Percentiles rank a stretch among this genome's conserved stretches.
Conservation (phyloP, 2,888 invertebrate genomes). For the Eueremaeus valkanovi region DNA sequence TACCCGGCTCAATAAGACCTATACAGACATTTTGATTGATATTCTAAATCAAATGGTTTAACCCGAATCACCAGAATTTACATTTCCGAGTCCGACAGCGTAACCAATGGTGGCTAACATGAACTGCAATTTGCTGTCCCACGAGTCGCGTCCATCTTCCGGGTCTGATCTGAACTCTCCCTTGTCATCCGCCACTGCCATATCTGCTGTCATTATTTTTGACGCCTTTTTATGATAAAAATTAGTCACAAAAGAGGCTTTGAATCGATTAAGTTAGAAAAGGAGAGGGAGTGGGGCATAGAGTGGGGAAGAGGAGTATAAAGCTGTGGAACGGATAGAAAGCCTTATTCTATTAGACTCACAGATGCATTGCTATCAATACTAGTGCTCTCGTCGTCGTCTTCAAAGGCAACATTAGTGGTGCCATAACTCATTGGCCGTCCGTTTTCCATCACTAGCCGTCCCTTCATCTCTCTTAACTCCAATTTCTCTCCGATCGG, state of each 20-base stretch:
- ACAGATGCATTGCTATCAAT: slow-evolving; percentile 9
- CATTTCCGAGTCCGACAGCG: slow-evolving; percentile 89
- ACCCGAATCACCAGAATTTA: slow-evolving; percentile 16
- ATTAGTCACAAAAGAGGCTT: background rate
- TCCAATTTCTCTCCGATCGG: slow-evolving; percentile 55
- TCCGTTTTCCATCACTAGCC: slow-evolving; percentile 67
- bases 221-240: slow-evolving; percentile 34
- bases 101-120: slow-evolving; percentile 89
- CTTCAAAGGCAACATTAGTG: slow-evolving; percentile 74
- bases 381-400: slow-evolving; percentile 11
- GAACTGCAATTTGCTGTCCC: slow-evolving; percentile 90
- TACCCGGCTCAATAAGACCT: too few species aligned
- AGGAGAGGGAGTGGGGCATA: background rate
- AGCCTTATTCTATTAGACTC: too few species aligned
- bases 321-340: too few species aligned
- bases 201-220: slow-evolving; percentile 42
- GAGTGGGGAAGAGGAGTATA: background rate
- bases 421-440: slow-evolving; percentile 64
- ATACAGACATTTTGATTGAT: too few species aligned
- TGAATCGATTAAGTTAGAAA: background rate
- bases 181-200: slow-evolving; percentile 44
- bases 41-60: background rate
- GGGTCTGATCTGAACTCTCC: slow-evolving; percentile 52
- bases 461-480: slow-evolving; percentile 75
- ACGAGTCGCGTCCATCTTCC: slow-evolving; percentile 73